Base-by-base conservation (phyloP, 37 sponge, comb jelly and placozoan species). In the Cladorhizidae sp. region DNA sequence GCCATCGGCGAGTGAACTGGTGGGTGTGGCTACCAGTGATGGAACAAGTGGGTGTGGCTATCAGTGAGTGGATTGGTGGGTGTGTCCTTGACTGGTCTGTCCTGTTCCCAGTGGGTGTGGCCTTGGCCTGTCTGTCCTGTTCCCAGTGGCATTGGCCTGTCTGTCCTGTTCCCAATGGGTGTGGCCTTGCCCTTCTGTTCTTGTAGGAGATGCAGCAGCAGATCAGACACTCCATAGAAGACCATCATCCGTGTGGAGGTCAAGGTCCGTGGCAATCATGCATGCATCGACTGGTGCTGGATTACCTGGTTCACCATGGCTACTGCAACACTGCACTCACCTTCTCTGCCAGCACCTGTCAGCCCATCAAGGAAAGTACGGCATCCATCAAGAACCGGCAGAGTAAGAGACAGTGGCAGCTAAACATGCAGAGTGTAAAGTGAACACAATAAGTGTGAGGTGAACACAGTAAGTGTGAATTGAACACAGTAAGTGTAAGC, bases 251-350 rank as follows among this genome's bases (percentile, higher is more conserved):
- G 28, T 31, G 73, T 28, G 77, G 49, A 35, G 85, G 89, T 0
- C 85, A 84, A 51, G 95, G 93, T 15, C 78, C 65, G 63, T 94
- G 95, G 93, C 92, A 94, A 70, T 41, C 93, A 3, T 57, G 70
- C 22, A 58, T 94, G 22, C 92, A 94, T 56, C 87, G 87, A 67
- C 33, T 98, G 54, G 95, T 98, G 40, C 90, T 95, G 55, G 89
- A 85, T n/a, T 98, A 98, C 84, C 78, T 98, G 62, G 93, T 96
- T 17, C 97, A 96, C 56, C 95, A 96, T 87, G 97, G 99, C 22
- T 96, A 94, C 88, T 81, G 87, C 52, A 64, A 38, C 11, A 94
- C 93, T 2, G 97, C 95, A 0, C 93, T 89, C 59, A 84, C 67
- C 39, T 98, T 98, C 38, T 87, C 99, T 31, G 74, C 55, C 56